Percentiles rank a stretch among this genome's conserved stretches.
Conservation (phyloP, 2,888 invertebrate species). For the Congeria kusceri region DNA sequence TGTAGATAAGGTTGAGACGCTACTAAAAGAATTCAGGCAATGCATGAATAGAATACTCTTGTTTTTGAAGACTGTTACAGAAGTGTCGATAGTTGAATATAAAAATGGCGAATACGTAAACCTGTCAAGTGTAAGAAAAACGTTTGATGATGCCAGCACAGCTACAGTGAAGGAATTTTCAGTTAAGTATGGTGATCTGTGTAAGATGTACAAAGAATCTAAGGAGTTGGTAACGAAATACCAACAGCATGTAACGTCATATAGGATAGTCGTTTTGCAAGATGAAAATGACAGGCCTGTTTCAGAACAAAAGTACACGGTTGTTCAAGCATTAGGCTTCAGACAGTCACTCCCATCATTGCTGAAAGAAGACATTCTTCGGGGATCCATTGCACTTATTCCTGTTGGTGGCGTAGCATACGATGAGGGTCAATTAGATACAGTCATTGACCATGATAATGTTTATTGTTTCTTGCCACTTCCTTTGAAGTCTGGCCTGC, state of each 20-base stretch:
- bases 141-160: not conserved
- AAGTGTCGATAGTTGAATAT: constrained; percentile 38
- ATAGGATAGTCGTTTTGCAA: not conserved
- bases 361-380: not conserved
- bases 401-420: not conserved
- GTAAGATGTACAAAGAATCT: constrained; percentile 15
- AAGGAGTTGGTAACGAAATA: not conserved
- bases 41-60: constrained; percentile 50
- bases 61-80: constrained; percentile 59
- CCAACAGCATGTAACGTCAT: not conserved
- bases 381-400: not conserved
- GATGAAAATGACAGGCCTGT: not conserved
- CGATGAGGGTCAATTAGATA: not conserved
- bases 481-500: constrained; percentile 71
- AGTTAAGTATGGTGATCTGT: not conserved
- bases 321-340: not conserved
- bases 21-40: constrained; percentile 39
- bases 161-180: not conserved
- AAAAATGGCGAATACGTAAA: not conserved
- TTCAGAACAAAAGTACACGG: not conserved
- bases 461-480: constrained; percentile 79
- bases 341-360: not conserved
- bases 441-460: constrained; percentile 8
- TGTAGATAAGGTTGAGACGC: constrained; percentile 2
- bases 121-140: not conserved